Evolutionary conservation across 2,113 vertebrate species (phyloP).

Genomic region (Salvelinus sp.): DNA sequence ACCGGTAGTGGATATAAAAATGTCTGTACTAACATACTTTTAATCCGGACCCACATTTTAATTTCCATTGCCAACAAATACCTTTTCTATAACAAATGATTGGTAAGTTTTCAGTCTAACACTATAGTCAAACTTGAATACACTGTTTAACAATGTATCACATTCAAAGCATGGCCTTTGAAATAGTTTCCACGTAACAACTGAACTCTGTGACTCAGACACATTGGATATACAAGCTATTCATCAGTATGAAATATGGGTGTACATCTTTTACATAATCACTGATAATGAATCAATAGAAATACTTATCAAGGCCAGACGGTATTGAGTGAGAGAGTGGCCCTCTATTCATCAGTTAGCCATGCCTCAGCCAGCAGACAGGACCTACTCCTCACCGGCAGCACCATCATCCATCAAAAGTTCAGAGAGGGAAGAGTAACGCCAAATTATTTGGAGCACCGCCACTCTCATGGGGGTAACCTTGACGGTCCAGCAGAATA

Average conservation of each 20-base stretch:
- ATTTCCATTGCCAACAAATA: not conserved
- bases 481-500: slow-evolving; percentile 41
- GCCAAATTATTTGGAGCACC: slow-evolving; percentile 39
- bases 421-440: slow-evolving; percentile 49
- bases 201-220: not conserved
- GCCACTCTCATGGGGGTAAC: slow-evolving; percentile 56
- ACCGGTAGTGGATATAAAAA: no score
- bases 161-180: no score
- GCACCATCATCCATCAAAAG: slow-evolving; percentile 69
- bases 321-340: slow-evolving; percentile 57
- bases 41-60: not conserved
- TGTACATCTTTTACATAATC: slow-evolving; percentile 68
- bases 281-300: slow-evolving; percentile 64
- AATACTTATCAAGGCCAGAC: slow-evolving; percentile 66
- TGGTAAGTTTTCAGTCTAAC: not conserved
- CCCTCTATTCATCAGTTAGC: slow-evolving; percentile 63
- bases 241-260: slow-evolving; percentile 64
- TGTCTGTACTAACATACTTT: not conserved
- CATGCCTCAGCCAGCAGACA: slow-evolving; percentile 56
- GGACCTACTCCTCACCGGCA: slow-evolving; percentile 42
- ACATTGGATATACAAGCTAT: slow-evolving; percentile 40
- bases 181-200: no score
- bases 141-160: no score
- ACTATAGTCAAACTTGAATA: no score
- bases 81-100: not conserved